phyloP scores from a whole-genome alignment of 2,797 vertebrate species.

The Liparis tanakae region DNA sequence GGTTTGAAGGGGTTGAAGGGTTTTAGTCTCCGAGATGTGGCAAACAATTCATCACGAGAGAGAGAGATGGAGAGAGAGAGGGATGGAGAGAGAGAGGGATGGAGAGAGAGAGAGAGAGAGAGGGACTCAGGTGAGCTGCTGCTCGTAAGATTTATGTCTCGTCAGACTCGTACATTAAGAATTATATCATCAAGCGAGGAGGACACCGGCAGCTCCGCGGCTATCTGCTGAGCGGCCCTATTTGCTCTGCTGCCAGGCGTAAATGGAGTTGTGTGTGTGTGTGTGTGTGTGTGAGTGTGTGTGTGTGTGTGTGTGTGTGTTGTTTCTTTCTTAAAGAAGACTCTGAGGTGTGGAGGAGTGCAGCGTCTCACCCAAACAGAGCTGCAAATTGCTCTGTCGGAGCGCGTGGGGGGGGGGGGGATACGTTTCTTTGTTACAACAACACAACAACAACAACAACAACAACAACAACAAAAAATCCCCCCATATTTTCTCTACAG shows the following conservation, averaged over 20 bases:
- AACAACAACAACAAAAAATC: slow-evolving; percentile 49
- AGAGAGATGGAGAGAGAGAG: slow-evolving; percentile 40
- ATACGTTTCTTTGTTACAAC: slow-evolving; percentile 22
- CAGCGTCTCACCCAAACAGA: slow-evolving; percentile 65
- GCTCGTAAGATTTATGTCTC: slow-evolving; percentile 87
- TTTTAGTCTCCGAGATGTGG: slow-evolving; percentile 95
- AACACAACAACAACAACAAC: slow-evolving; percentile 37
- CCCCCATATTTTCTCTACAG: background rate
- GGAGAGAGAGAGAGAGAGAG: slow-evolving; percentile 52
- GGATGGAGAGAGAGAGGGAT: slow-evolving; percentile 45
- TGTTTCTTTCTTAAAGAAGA: slow-evolving; percentile 53
- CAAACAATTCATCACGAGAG: slow-evolving; percentile 94
- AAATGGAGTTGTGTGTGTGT: slow-evolving; percentile 70
- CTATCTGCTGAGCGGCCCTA: slow-evolving; percentile 84
- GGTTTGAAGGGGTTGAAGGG: slow-evolving; percentile 98
- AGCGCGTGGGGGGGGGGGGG: slow-evolving; percentile 20
- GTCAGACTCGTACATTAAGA: slow-evolving; percentile 84
- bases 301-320: no score
- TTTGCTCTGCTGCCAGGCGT: slow-evolving; percentile 79
- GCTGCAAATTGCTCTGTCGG: slow-evolving; percentile 67
- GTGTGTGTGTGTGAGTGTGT: no score
- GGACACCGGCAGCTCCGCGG: slow-evolving; percentile 73
- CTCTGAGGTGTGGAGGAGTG: slow-evolving; percentile 69
- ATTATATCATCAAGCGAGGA: slow-evolving; percentile 85
- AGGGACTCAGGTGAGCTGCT: slow-evolving; percentile 85